These are phyloP conservation scores for Sialis fuliginosa DNA, from an alignment of 2,888 invertebrate genomes.

Conservation along the genomic window DNA sequence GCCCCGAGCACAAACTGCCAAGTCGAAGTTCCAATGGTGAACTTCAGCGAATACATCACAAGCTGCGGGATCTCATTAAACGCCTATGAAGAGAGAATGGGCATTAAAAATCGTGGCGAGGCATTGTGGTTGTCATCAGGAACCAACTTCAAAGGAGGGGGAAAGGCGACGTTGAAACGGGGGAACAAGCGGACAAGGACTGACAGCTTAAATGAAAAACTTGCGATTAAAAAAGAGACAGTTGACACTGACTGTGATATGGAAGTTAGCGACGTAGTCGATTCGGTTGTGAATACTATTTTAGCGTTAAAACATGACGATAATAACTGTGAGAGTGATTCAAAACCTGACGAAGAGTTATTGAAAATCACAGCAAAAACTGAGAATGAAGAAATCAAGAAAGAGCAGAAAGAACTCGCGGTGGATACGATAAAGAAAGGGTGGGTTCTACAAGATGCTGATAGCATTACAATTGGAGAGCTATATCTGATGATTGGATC, in stretches of 20 bases:
- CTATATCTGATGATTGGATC: slow-evolving; percentile 72
- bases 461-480: slow-evolving; percentile 74
- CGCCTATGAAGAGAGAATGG: slow-evolving; percentile 56
- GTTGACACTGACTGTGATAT: background rate
- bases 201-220: slow-evolving; percentile 17
- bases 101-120: slow-evolving; percentile 33
- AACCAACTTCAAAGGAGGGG: slow-evolving; percentile 11
- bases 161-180: slow-evolving; percentile 14
- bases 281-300: slow-evolving; percentile 20
- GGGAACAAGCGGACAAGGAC: slow-evolving; percentile 23
- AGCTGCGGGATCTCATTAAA: slow-evolving; percentile 61
- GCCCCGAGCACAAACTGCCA: slow-evolving; percentile 39
- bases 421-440: slow-evolving; percentile 34
- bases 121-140: slow-evolving; percentile 23
- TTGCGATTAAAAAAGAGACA: slow-evolving; percentile 6
- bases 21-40: slow-evolving; percentile 53
- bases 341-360: slow-evolving; percentile 34
- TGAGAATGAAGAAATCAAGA: slow-evolving; percentile 16
- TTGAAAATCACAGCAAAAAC: slow-evolving; percentile 17
- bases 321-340: slow-evolving; percentile 37
- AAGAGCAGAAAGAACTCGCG: slow-evolving; percentile 11
- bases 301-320: slow-evolving; percentile 21
- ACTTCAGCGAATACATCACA: slow-evolving; percentile 58
- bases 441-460: slow-evolving; percentile 62
- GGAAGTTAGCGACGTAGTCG: slow-evolving; percentile 14